Base-by-base conservation (phyloP, 2,888 invertebrate genomes). In the Ectemnius continuus region DNA sequence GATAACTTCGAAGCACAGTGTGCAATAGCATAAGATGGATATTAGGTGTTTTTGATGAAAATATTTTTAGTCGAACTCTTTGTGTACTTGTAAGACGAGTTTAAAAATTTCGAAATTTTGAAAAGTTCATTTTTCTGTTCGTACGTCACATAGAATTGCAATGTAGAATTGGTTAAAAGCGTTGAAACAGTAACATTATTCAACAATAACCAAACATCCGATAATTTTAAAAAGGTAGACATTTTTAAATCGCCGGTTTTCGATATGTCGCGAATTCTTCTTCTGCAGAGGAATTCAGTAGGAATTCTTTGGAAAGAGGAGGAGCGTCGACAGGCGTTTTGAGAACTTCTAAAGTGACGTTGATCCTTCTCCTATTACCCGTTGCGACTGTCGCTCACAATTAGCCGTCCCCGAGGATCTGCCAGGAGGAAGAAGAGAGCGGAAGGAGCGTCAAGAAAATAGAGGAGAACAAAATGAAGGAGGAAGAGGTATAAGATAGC, bases 381-480 rank as follows among this genome's bases (percentile, higher is more conserved):
- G 84, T 76, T 83, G 86, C 84, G 87, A 87, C 87, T 89, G 89
- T 89, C 89, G 88, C 87, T 88, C 87, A 88, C 88, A 88, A 89
- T 89, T 89, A 89, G 87, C 85, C 86, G 83, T 88, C 88, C 88
- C 88, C 75, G 79, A 87, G 88, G 88, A 85, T 79, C 78, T 73
- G 76, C 82, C 80, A 83, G 77, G 65, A 64, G 80, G 82, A 83
- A 81, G 81, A 82, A 81, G 74, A 79, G 80, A 81, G 79, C 79
- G 78, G 82, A 73, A 74, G 78, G 78, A 78, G 81, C 61, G 62
- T 61, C 76, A 79, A 58, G 80, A 81, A 84, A 84, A 80, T 80
- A 81, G 83, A 78, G 81, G 80, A 80, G 84, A 79, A 79, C 79
- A 73, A 83, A 82, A 79, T 73, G 78, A 78, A 70, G 78, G 70